Evolutionary conservation across 2,113 vertebrate genomes (phyloP).

Genomic region (Pelecanoides urinatrix): DNA sequence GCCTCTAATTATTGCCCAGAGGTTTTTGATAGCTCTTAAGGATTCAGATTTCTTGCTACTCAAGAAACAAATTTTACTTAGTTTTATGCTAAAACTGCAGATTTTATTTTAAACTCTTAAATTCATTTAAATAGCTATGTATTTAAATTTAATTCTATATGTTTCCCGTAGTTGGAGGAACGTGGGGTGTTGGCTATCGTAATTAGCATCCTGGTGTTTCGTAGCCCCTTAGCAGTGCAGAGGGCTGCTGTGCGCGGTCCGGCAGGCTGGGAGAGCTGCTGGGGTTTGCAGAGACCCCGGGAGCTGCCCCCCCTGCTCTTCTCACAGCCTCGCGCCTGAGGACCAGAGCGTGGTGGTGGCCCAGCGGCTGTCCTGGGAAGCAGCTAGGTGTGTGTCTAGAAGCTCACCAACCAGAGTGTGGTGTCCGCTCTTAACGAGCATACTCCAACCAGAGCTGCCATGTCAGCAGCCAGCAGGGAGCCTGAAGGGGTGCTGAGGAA

Average conservation of each 20-base stretch:
- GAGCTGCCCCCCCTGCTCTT: not conserved
- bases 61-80: not conserved
- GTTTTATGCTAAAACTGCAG: not conserved
- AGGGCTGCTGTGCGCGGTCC: not conserved
- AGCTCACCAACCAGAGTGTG: not conserved
- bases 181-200: not conserved
- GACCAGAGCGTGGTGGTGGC: not conserved
- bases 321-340: not conserved
- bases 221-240: not conserved
- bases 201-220: not conserved
- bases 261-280: not conserved
- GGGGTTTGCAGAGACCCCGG: not conserved
- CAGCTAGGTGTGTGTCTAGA: rapidly evolving
- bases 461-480: not conserved
- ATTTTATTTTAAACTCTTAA: not conserved
- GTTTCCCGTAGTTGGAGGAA: not conserved
- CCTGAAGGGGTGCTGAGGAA: not conserved
- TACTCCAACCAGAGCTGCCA: not conserved
- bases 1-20: not conserved
- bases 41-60: not conserved
- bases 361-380: not conserved
- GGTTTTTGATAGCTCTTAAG: not conserved
- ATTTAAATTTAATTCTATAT: not conserved
- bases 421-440: not conserved
- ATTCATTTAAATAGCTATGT: too few species aligned